Base-by-base conservation (phyloP, 2,797 vertebrate species). In the Sebastes trivittatus region DNA sequence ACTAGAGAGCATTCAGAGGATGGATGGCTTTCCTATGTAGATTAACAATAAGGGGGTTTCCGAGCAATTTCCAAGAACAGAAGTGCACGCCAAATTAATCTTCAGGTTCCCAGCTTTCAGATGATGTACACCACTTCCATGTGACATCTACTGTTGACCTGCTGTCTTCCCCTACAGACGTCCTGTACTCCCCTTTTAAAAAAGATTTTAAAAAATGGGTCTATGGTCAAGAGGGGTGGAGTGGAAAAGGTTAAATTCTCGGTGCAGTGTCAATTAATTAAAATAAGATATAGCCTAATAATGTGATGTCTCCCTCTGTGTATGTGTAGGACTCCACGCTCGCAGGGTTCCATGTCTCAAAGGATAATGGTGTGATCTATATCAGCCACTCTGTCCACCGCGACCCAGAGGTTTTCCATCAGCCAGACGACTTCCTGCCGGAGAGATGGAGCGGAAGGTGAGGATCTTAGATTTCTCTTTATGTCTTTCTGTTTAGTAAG, bases 391-490 rank as follows among this genome's bases (percentile, higher is more conserved):
- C 84, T 0, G 59, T 94, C 52, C 93, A 94, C 75, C 88, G 88
- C 0, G 92, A 95, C 85, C 94, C 93, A 0, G 92, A 94, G 59
- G 84, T 93, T 54, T 95, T 95, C 74, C 73, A 93, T 32, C 78
- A 94, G 85, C 93, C 94, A 1, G 89, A 95, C 66, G 55, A 66
- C 77, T 94, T 95, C 84, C 84, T 90, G 73, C 92, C 93, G 1
- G 92, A 94, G 69, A 90, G 92, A 77, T 95, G 94, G 92, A 90
- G 80, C 7, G 87, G 85, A 54, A 92, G 90, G 93, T 94, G 74
- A 91, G 77, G 71, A 56, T 30, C 20, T 56, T 13, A 6, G 14
- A 30, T 38, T 18, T 54, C 2, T 64, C 7, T 56, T 11, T 14
- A 34, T 30, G 18, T 0, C 16, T 64, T 9, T 23, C 16, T 49